Percentiles rank a stretch among this genome's conserved stretches.
phyloP scores from a whole-genome alignment of 2,797 vertebrate genomes.

The Danio choprae region DNA sequence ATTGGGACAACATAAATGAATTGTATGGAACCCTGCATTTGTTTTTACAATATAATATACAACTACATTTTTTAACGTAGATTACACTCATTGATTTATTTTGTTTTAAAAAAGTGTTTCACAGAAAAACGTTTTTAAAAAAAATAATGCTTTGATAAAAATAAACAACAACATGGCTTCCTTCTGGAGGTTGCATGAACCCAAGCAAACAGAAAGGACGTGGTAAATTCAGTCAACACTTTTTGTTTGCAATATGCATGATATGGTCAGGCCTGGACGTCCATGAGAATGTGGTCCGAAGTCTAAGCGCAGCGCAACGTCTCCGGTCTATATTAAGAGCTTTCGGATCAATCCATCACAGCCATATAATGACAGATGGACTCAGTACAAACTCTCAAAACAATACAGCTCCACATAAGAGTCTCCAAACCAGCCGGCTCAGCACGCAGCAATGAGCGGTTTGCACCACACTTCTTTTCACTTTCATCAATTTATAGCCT shows the following conservation, averaged over 20 bases:
- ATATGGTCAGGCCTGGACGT: not conserved
- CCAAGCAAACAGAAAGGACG: slow-evolving; percentile 10
- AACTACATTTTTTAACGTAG: too few relatives aligned
- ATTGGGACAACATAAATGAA: too few relatives aligned
- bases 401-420: slow-evolving; percentile 43
- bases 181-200: not conserved
- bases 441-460: slow-evolving; percentile 21
- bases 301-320: slow-evolving; percentile 5
- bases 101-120: too few relatives aligned
- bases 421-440: slow-evolving; percentile 18
- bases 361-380: slow-evolving; percentile 28
- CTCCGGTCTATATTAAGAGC: slow-evolving; percentile 13
- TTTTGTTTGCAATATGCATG: not conserved
- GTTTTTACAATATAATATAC: too few relatives aligned
- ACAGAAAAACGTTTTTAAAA: too few relatives aligned
- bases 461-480: slow-evolving; percentile 45
- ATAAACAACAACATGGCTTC: not conserved
- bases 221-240: slow-evolving; percentile 13
- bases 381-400: slow-evolving; percentile 36
- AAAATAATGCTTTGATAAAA: not conserved
- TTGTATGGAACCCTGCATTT: too few relatives aligned
- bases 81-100: too few relatives aligned
- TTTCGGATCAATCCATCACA: slow-evolving; percentile 23
- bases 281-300: slow-evolving; percentile 26
- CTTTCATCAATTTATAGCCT: slow-evolving; percentile 50